Conservation (phyloP, 2,888 invertebrate genomes). For the Silvanus unidentatus region DNA sequence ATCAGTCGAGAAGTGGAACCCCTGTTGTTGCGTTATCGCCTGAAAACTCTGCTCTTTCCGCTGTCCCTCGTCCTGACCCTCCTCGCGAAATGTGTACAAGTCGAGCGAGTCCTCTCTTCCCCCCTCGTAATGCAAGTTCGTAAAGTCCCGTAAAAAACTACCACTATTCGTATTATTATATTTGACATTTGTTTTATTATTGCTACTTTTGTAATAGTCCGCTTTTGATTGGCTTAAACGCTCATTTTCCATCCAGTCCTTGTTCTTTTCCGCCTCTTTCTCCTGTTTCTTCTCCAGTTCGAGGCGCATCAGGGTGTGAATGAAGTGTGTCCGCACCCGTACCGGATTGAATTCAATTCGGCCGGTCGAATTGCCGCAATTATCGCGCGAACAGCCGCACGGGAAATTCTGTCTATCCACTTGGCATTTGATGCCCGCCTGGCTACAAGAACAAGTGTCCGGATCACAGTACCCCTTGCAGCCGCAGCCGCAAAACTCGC, state of each 20-base stretch:
- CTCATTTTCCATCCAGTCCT: conserved; percentile 49
- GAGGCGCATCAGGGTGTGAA: conserved; percentile 91
- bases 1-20: conserved; percentile 41
- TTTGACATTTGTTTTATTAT: conserved; percentile 14
- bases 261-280: conserved; percentile 52
- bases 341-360: conserved; percentile 95
- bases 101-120: conserved; percentile 55
- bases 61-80: conserved; percentile 53
- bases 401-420: conserved; percentile 95
- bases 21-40: conserved; percentile 34
- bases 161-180: conserved; percentile 34
- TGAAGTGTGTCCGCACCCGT: conserved; percentile 92
- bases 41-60: conserved; percentile 29
- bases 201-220: conserved; percentile 13
- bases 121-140: conserved; percentile 62
- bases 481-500: conserved; percentile 90
- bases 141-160: conserved; percentile 54
- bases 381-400: conserved; percentile 91
- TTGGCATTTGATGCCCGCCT: conserved; percentile 95
- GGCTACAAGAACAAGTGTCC: conserved; percentile 89
- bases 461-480: conserved; percentile 94
- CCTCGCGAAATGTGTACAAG: conserved; percentile 56
- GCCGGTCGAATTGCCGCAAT: conserved; percentile 87
- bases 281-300: conserved; percentile 79
- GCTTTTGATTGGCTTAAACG: conserved; percentile 36